Conservation (phyloP, 1,140 invertebrate species). For the Hypothenemus hampei region DNA sequence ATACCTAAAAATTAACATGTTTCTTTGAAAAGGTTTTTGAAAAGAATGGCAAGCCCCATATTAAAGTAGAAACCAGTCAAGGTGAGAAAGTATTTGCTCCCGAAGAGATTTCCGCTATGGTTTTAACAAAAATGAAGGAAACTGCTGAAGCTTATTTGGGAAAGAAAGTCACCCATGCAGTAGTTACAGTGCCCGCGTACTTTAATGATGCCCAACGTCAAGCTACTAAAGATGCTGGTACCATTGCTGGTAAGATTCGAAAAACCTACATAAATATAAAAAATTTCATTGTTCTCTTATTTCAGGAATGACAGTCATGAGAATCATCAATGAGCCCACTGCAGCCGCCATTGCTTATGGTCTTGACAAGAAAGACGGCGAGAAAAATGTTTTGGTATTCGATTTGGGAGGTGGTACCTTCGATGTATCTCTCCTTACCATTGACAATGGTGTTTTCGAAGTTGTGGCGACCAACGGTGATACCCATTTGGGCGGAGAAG, state of each 20-base stretch:
- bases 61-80: conserved; percentile 67
- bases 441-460: conserved; percentile 94
- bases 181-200: conserved; percentile 98
- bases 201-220: conserved; percentile 98
- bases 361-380: conserved; percentile 97
- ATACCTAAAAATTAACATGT: too few relatives aligned
- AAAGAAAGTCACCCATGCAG: conserved; percentile 95
- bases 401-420: conserved; percentile 99
- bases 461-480: conserved; percentile 96
- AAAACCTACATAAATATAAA: conserved; percentile 2
- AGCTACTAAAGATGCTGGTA: conserved; percentile 90
- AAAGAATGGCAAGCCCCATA: conserved; percentile 83
- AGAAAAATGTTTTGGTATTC: conserved; percentile 98
- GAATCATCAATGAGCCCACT: conserved; percentile 99
- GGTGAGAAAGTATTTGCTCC: conserved; percentile 88
- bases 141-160: conserved; percentile 96
- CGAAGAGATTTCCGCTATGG: conserved; percentile 98
- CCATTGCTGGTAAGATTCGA: conserved; percentile 65
- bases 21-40: conserved; percentile 53
- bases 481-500: conserved; percentile 97
- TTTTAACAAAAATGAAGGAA: conserved; percentile 96
- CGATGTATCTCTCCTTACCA: conserved; percentile 97
- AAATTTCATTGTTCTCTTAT: background rate
- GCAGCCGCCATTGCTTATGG: conserved; percentile 99
- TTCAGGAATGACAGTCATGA: conserved; percentile 80